Evolutionary conservation across 2,888 invertebrate genomes (phyloP), one percentile per base, ranked within the genome.

Genomic region (Scelioninae gen. 1): DNA sequence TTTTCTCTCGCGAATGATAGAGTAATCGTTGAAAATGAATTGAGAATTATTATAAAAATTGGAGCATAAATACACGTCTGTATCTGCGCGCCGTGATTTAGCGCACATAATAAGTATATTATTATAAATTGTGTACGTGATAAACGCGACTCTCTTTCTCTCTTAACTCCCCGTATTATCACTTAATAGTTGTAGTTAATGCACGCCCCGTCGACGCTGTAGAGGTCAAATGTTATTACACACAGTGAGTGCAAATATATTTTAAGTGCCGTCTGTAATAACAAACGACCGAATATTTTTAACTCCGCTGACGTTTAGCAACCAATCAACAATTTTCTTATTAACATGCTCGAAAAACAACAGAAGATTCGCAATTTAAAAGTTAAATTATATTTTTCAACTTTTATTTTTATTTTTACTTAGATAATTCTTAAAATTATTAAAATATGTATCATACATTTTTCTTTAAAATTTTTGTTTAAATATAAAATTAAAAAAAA

Each of bases 221-320:
- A 65, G 79, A 83, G 83, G 79, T 83, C 83, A 83, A 83, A 83
- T 79, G 83, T 83, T 83, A 83, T 79, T 79, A 83, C 74, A 79
- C 43, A 60, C 66, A 47, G 56, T 23, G 72, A 65, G 83, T 79
- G 76, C 71, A 82, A 82, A 75, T 82, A 66, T 83, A 83, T 79
- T 79, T 72, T 72, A 66, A 82, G 74, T 82, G 62, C 47, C 47
- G 60, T 45, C 38, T 72, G 65, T 55, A 71, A 77, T 77, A 78
- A 74, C 74, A 63, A 82, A 72, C 51, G 68, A 32, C 63, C 53
- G 29, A 38, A 47, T 53, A 53, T 79, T 66, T 65, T 72, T 60
- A 60, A 47, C 62, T 60, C 34, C 5, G 49, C 23, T 23, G 23
- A 23, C 23, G 23, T 23, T 23, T 23, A 23, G 23, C 23, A 23